phyloP scores from a whole-genome alignment of 2,113 vertebrate species.

The Vireo altiloquus region DNA sequence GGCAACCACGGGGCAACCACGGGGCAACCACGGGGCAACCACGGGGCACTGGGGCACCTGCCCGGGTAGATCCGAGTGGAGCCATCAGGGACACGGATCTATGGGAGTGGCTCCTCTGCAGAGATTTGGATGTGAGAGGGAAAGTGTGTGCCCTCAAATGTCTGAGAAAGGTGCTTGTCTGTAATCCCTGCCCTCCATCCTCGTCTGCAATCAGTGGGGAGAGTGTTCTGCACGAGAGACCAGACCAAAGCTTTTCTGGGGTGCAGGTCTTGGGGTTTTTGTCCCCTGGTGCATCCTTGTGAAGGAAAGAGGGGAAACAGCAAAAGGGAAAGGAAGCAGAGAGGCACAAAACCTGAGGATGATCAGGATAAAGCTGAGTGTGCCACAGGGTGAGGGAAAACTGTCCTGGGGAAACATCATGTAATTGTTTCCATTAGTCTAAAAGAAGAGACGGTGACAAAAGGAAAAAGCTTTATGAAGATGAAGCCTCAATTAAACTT shows the following conservation, averaged over 20 bases:
- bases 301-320: background rate
- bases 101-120: too few species aligned
- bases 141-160: background rate
- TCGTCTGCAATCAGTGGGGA: background rate
- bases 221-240: background rate
- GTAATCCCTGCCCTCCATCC: background rate
- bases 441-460: background rate
- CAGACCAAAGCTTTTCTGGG: background rate
- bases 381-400: background rate
- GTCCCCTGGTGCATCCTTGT: fast-evolving
- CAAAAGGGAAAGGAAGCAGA: background rate
- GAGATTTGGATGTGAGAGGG: background rate
- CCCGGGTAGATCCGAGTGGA: too few species aligned
- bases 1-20: too few species aligned
- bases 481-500: background rate
- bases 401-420: background rate
- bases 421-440: background rate
- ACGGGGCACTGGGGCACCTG: too few species aligned
- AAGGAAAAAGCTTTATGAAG: background rate
- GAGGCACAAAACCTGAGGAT: background rate
- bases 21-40: too few species aligned
- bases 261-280: fast-evolving
- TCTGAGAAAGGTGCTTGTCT: background rate
- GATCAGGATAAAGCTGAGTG: background rate
- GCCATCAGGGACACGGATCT: too few species aligned